phyloP scores from a whole-genome alignment of 2,113 vertebrate genomes.

The Oxygymnocypris stewartii region DNA sequence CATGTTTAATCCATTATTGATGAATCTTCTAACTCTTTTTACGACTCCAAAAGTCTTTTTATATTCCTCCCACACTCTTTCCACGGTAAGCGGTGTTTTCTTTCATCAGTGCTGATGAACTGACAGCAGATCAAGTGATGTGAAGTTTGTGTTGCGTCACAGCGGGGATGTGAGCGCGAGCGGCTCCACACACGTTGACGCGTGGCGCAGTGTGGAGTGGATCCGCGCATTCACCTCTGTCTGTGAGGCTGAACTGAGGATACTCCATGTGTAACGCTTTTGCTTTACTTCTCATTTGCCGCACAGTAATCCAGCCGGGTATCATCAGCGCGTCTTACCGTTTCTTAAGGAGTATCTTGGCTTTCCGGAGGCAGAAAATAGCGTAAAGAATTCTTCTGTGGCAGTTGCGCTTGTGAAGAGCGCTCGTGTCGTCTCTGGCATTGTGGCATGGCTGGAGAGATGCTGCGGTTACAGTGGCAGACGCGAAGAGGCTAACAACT shows the following conservation, averaged over 20 bases:
- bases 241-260: constrained; percentile 57
- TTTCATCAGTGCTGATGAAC: neutral
- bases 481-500: constrained; percentile 29
- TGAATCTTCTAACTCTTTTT: constrained; percentile 14
- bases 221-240: constrained; percentile 2
- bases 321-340: neutral
- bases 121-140: constrained; percentile 21
- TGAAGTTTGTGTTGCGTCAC: constrained; percentile 41
- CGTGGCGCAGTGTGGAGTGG: constrained; percentile 28
- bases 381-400: neutral
- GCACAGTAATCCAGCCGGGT: neutral
- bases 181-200: constrained; percentile 6
- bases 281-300: constrained; percentile 11
- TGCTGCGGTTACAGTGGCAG: constrained; percentile 9
- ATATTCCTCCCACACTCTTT: neutral
- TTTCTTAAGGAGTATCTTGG: constrained; percentile 38
- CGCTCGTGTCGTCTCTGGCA: neutral
- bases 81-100: neutral
- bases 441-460: constrained; percentile 29
- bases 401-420: neutral
- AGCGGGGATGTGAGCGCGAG: neutral
- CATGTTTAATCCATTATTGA: constrained; percentile 17
- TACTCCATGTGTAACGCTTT: neutral
- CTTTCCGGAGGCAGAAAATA: neutral
- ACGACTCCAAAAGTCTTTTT: neutral